Conservation (phyloP, 2,797 vertebrate genomes). For the Syndactyla subalaris region DNA sequence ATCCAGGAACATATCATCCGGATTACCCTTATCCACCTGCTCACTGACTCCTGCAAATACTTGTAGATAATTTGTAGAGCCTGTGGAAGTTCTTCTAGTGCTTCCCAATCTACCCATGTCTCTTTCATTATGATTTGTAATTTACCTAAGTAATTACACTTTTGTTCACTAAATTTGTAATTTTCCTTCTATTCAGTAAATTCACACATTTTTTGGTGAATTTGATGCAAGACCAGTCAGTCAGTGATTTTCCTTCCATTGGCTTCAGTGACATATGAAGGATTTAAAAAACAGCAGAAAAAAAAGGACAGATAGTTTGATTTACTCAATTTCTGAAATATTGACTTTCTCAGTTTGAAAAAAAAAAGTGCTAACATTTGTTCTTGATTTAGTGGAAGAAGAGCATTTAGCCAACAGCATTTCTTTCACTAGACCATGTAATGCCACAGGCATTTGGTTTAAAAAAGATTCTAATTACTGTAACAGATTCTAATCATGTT, state of each 20-base stretch:
- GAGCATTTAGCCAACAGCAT: slow-evolving; percentile 2
- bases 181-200: background rate
- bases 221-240: background rate
- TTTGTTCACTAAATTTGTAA: background rate
- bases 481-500: slow-evolving; percentile 56
- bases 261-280: background rate
- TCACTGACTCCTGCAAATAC: background rate
- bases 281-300: background rate
- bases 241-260: background rate
- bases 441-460: slow-evolving; percentile 56
- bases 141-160: background rate
- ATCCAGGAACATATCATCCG: background rate
- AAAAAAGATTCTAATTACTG: slow-evolving; percentile 61
- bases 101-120: background rate
- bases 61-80: background rate
- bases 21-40: background rate
- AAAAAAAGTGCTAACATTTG: background rate
- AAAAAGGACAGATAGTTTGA: background rate
- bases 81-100: background rate
- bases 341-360: background rate
- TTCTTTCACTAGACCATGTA: slow-evolving; percentile 33
- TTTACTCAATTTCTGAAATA: background rate
- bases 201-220: background rate
- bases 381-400: slow-evolving; percentile 1
- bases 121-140: background rate